phyloP scores from a whole-genome alignment of 2,113 vertebrate species.

The Dasyurus viverrinus region DNA sequence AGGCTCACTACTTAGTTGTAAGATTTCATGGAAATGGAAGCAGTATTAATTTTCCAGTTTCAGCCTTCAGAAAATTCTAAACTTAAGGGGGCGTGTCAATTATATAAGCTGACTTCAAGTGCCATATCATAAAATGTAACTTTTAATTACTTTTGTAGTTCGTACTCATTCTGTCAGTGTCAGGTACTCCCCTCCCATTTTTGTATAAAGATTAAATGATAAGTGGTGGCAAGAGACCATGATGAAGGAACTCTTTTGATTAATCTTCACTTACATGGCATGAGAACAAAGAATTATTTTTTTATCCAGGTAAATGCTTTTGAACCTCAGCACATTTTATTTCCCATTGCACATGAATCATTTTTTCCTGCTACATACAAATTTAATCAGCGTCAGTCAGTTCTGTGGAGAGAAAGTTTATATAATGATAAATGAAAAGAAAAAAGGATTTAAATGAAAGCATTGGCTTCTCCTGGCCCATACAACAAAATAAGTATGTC shows the following conservation, averaged over 20 bases:
- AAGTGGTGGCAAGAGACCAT: conserved; percentile 35
- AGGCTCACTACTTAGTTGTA: background rate
- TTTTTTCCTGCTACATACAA: conserved; percentile 46
- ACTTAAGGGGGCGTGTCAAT: background rate
- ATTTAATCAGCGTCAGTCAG: background rate
- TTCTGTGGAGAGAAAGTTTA: background rate
- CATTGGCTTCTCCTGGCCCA: background rate
- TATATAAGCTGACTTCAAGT: background rate
- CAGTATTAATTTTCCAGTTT: background rate
- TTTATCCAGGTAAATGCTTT: conserved; percentile 54
- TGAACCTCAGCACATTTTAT: conserved; percentile 38
- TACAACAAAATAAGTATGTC: background rate
- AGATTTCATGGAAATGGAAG: background rate
- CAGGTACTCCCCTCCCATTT: conserved; percentile 7
- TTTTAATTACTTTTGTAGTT: conserved; percentile 53
- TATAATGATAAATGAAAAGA: background rate
- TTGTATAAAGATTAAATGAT: conserved; percentile 43
- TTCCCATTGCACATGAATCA: conserved; percentile 56
- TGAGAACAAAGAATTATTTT: conserved; percentile 53
- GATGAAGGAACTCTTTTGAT: conserved; percentile 40
- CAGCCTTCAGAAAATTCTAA: background rate
- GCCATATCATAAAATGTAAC: background rate
- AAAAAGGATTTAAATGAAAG: background rate
- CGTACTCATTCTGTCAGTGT: conserved; percentile 36
- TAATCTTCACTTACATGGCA: conserved; percentile 63